Base-by-base conservation (phyloP, 2,797 vertebrate species). In the Smutsia temminckii region DNA sequence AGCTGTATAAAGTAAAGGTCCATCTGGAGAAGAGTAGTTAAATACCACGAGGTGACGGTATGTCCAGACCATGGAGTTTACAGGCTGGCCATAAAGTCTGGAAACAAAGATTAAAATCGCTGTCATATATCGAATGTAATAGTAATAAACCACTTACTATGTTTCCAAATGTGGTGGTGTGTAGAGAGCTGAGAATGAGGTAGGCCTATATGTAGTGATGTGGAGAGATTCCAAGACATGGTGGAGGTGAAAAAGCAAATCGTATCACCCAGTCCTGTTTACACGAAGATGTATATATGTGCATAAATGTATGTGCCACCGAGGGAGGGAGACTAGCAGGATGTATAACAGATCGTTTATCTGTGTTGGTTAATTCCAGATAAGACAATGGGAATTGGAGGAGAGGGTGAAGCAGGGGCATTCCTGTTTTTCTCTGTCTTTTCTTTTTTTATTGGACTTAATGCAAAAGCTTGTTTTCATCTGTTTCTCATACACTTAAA, bases 391-490 rank as follows among this genome's bases (percentile, higher is more conserved):
- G 59, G 32, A 61, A 51, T 69, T 51, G 40, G 79, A 55, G 53
- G 84, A 55, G n/a, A 49, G 2, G 13, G 51, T 11, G 53, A 66
- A 53, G 27, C 0, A 9, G 20, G 46, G 55, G 12, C 17, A 25
- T 59, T 71, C 29, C 3, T 57, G 14, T 34, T 34, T 57, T 29
- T 46, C 25, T 78, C 29, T 91, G 37, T 34, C 13, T 49, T 40
- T 85, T 72, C 32, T 80, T 66, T 66, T 37, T 61, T 61, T 53
- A 21, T 32, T 68, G 57, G 64, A 37, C 5, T 61, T 53, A 57
- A 34, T 86, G 34, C 14, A 87, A 81, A 91, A 46, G 23, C 17
- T 83, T 85, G 34, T 61, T 66, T 46, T 68, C 8, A 55, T 20
- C 42, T 55, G 6, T 40, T 61, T n/a, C 32, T 53, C 20, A 37